A percentile compares a stretch with the other conserved stretches of the same genome.
Evolutionary conservation across 2,888 invertebrate species (phyloP).

Genomic region (Abscondita cerata): DNA sequence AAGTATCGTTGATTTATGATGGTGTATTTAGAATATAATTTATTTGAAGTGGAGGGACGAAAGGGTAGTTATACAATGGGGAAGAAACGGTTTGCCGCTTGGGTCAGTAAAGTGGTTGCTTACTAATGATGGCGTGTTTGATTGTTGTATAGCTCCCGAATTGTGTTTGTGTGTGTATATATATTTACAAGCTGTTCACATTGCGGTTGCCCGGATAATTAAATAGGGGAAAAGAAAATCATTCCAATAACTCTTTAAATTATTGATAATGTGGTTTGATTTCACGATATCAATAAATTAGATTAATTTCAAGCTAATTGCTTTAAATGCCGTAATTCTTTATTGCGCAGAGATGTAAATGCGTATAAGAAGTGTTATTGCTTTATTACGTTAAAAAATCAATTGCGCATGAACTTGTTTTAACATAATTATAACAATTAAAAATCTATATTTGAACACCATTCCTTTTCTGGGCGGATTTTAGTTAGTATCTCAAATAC

Average conservation of each 20-base stretch:
- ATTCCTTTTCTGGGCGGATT: no score
- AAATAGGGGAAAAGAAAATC: constrained; percentile 32
- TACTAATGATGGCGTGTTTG: constrained; percentile 40
- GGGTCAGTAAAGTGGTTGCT: constrained; percentile 35
- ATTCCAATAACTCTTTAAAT: constrained; percentile 31
- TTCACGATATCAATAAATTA: constrained; percentile 17
- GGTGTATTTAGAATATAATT: constrained; percentile 45
- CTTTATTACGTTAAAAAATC: no score
- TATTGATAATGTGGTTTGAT: constrained; percentile 23
- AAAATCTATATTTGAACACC: no score
- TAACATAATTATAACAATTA: no score
- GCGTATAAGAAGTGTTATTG: no score
- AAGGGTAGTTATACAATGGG: constrained; percentile 37
- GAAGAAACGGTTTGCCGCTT: constrained; percentile 36
- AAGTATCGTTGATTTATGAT: constrained; percentile 45
- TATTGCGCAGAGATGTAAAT: no score
- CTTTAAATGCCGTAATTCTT: no score
- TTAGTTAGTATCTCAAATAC: no score
- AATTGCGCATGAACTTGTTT: no score
- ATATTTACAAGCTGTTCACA: constrained; percentile 39
- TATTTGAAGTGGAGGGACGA: constrained; percentile 44
- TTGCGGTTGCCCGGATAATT: constrained; percentile 36
- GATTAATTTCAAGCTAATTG: not conserved
- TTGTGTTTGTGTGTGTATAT: constrained; percentile 22
- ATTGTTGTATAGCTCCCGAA: constrained; percentile 37